These are phyloP conservation scores for Pseudorectes ferrugineus DNA, from an alignment of 2,113 vertebrate species.

Conservation along the genomic window DNA sequence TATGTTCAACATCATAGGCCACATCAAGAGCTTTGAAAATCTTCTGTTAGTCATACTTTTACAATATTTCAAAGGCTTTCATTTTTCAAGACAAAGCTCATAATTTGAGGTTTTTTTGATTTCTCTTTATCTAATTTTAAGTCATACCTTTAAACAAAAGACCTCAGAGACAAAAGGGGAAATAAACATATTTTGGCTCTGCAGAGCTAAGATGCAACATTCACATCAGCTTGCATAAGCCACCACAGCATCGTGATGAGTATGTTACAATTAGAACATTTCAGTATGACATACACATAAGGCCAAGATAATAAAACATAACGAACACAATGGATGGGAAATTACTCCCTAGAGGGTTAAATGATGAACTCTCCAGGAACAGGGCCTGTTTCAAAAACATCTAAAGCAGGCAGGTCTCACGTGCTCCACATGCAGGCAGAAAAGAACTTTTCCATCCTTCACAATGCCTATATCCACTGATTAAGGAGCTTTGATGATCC, in stretches of 20 bases:
- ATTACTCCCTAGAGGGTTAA: not conserved
- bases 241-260: not conserved
- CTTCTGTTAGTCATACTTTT: not conserved
- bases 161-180: not conserved
- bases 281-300: not conserved
- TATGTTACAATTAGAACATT: not conserved
- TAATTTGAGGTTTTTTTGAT: not conserved
- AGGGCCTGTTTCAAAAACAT: not conserved
- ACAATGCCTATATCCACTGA: not conserved
- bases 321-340: not conserved
- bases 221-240: not conserved
- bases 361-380: not conserved
- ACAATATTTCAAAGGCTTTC: not conserved
- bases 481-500: slow-evolving; percentile 16
- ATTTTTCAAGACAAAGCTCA: not conserved
- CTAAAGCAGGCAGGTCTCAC: not conserved
- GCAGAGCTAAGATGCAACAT: not conserved
- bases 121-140: not conserved
- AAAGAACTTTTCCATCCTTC: not conserved
- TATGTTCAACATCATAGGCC: not conserved
- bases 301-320: not conserved
- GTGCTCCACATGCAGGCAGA: not conserved
- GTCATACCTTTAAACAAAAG: not conserved
- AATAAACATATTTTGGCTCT: not conserved
- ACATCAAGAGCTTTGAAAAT: not conserved